Base-by-base conservation (phyloP, 2,888 invertebrate species). In the Lasioglossum malachurum region DNA sequence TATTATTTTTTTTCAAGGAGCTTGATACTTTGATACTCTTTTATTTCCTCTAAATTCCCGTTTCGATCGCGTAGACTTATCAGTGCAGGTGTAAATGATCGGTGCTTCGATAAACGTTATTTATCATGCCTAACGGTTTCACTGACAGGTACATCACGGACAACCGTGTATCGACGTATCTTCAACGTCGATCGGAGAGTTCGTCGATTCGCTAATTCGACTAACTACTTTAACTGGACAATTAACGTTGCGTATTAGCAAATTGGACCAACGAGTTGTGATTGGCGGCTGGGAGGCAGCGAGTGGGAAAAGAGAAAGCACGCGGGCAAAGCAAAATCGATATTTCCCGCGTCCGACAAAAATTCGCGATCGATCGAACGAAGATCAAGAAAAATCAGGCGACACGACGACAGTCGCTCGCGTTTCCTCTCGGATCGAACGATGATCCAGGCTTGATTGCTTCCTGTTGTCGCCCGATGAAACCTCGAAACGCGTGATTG, bases 241-340 rank as follows among this genome's bases (percentile, higher is more conserved):
- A 91, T 91, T 91, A 91, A 88, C 83, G 87, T 87, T 82, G 80
- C 44, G 80, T 83, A 91, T 91, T 91, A 91, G 86, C 87, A 88
- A 90, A 91, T 91, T 91, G 88, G 81, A 84, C 82, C 87, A 91
- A 89, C 83, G 80, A 91, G 86, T 90, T 88, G 87, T 88, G 89
- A 91, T 89, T 91, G 88, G 84, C 80, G 84, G 82, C 73, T 80
- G 78, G 75, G 83, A 73, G 44, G 23, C 35, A n/a, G 64, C 60
- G 27, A 49, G 46, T 44, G 38, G 14, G 16, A 2, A 67, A 57
- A 49, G 64, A 75, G 41, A 75, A 78, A 69, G 41, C 1, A 23
- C 10, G 16, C 60, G 69, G 38, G 27, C 44, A 71, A 49, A 75
- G 19, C 12, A 5, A 79, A 79, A 83, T 80, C 49, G 44, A 16